Evolutionary conservation across 2,888 invertebrate species (phyloP).

Genomic region (Griposia aprilina): DNA sequence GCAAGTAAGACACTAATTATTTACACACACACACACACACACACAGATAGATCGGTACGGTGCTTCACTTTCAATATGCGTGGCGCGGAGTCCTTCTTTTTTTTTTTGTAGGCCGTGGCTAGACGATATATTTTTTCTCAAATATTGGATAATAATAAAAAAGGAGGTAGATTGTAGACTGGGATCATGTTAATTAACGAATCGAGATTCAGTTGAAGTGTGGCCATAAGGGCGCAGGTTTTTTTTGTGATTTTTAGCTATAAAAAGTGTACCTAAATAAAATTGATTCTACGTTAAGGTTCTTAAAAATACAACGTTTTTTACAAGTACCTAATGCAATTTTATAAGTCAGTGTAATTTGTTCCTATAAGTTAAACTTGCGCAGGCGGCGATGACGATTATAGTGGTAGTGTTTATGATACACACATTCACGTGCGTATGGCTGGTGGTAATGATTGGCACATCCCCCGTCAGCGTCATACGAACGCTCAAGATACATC

Average conservation of each 20-base stretch:
- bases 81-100: too few relatives aligned
- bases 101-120: too few relatives aligned
- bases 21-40: too few relatives aligned
- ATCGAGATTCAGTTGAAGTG: not conserved
- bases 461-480: conserved; percentile 77
- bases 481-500: conserved; percentile 81
- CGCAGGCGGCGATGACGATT: conserved; percentile 81
- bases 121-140: not conserved
- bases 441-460: conserved; percentile 79
- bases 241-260: not conserved
- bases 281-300: not conserved
- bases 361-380: conserved; percentile 20
- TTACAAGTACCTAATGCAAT: not conserved
- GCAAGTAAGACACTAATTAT: too few relatives aligned
- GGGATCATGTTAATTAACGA: not conserved
- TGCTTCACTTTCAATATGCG: too few relatives aligned
- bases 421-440: conserved; percentile 83
- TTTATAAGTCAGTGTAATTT: not conserved
- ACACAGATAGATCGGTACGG: too few relatives aligned
- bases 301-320: not conserved
- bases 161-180: not conserved
- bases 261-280: not conserved
- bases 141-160: too few relatives aligned
- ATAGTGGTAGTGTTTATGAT: conserved; percentile 79
- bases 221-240: too few relatives aligned